Evolutionary conservation across 2,888 invertebrate species (phyloP), one percentile per base, ranked within the genome.

Genomic region (Polia nebulosa): DNA sequence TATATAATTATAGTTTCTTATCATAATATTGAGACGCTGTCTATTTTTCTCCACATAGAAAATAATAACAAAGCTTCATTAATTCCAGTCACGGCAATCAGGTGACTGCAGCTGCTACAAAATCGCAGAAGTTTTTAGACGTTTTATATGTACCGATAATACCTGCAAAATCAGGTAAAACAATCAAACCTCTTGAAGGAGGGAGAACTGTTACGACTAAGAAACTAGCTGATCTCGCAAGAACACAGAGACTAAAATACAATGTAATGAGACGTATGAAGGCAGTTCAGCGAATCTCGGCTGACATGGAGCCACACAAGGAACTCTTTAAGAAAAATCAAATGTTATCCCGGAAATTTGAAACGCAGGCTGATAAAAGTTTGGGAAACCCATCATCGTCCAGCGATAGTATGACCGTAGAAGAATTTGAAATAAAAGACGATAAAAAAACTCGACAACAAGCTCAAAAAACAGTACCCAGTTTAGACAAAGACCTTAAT

Each of bases 41-140:
- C n/a, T n/a, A n/a, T n/a, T n/a, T n/a, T n/a, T n/a, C n/a, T n/a
- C n/a, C n/a, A n/a, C n/a, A 29, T 20, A 32, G 0, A n/a, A 27
- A 27, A 32, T 4, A 73, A 41, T 72, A 15, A 63, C 29, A 2
- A 22, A 13, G 2, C 9, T 44, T 64, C 41, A 20, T 41, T 13
- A 17, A 34, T 74, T 74, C 1, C 74, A 69, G 76, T 13, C n/a
- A 27, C 13, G 15, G 29, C 9, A 17, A 17, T 2, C 6, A 1
- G 22, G 6, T 1, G 15, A 13, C 1, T 1, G 22, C 20, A 45
- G 11, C 11, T 32, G 17, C 44, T 1, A 20, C n/a, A 32, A 29
- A 22, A 41, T 1, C n/a, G 0, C 15, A 15, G 1, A 51, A 7
- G 11, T 25, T 25, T 39, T 7, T n/a, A 13, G 6, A 57, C 6